phyloP scores from a whole-genome alignment of 2,797 vertebrate species.

The Macropodus opercularis region DNA sequence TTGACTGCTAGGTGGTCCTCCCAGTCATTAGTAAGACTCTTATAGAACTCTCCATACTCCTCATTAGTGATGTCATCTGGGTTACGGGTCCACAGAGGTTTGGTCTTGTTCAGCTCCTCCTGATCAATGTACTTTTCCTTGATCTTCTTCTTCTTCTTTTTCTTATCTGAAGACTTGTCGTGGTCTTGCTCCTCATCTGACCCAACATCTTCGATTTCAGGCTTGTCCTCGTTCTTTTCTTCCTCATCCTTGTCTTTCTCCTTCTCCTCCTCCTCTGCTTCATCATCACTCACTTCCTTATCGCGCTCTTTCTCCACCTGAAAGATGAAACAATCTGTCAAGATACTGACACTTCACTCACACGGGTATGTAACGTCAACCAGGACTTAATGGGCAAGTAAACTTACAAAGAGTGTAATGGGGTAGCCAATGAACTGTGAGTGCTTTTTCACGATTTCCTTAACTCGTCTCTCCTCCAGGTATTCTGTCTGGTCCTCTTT shows the following conservation, averaged over 20 bases:
- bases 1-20: constrained; percentile 97
- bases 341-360: neutral
- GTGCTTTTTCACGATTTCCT: constrained; percentile 95
- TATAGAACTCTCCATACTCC: constrained; percentile 94
- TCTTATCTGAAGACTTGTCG: constrained; percentile 89
- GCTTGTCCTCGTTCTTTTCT: constrained; percentile 84
- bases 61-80: constrained; percentile 94
- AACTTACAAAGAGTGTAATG: constrained; percentile 90
- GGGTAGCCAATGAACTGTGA: constrained; percentile 98
- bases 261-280: constrained; percentile 85
- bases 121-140: constrained; percentile 85
- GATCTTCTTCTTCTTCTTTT: constrained; percentile 93
- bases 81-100: constrained; percentile 96
- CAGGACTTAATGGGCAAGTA: too few relatives aligned
- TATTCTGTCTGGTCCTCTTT: constrained; percentile 96
- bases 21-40: constrained; percentile 97
- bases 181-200: constrained; percentile 87
- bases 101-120: constrained; percentile 94
- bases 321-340: neutral
- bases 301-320: constrained; percentile 95
- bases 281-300: constrained; percentile 95
- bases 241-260: constrained; percentile 80
- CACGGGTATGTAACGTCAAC: neutral
- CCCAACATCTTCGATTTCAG: constrained; percentile 85
- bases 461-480: constrained; percentile 89